Percentiles rank a stretch among this genome's conserved stretches.
These are phyloP conservation scores for Hypanus sabinus DNA, from an alignment of 2,113 vertebrate species.

Conservation along the genomic window DNA sequence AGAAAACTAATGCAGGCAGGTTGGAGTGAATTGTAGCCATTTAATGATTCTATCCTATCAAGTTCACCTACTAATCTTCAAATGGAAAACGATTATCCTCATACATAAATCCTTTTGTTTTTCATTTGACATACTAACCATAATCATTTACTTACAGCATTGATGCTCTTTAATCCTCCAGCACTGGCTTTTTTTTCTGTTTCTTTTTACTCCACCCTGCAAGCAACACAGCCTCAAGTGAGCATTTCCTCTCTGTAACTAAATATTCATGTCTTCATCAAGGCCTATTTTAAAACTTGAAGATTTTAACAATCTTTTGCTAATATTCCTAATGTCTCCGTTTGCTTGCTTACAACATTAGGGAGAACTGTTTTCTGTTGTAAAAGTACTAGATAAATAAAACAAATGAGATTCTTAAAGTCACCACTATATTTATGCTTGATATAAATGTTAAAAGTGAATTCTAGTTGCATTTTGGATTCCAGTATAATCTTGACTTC, in stretches of 20 bases:
- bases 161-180: neutral
- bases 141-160: neutral
- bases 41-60: no score
- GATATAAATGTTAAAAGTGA: neutral
- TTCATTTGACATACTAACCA: neutral
- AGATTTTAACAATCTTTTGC: neutral
- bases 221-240: neutral
- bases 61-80: neutral
- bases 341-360: neutral
- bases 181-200: no score
- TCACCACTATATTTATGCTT: neutral
- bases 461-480: neutral
- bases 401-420: neutral
- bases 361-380: neutral
- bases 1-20: no score
- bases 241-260: neutral
- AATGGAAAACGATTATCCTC: neutral
- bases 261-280: neutral
- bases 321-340: neutral
- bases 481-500: neutral
- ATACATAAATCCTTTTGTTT: neutral
- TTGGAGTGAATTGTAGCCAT: no score
- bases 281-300: neutral
- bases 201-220: neutral
- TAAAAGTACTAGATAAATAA: neutral